Conservation (phyloP, 2,888 invertebrate species). For the Tortricodes alternella region DNA sequence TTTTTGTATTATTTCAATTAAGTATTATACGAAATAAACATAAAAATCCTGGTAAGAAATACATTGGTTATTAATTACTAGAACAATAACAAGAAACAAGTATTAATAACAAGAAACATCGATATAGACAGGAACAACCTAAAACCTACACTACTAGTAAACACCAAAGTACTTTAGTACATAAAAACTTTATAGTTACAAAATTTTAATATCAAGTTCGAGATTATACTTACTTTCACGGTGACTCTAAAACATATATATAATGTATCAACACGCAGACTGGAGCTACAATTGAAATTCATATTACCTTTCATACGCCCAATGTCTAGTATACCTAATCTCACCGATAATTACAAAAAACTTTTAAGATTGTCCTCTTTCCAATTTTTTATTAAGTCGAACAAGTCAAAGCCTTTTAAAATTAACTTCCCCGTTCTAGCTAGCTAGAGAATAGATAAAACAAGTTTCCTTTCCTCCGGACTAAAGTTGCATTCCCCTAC, state of each 20-base stretch:
- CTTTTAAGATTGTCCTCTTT: too few relatives aligned
- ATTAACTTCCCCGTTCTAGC: too few relatives aligned
- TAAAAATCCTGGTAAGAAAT: constrained; percentile 6
- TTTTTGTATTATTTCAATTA: not conserved
- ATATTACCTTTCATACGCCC: too few relatives aligned
- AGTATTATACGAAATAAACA: constrained; percentile 4
- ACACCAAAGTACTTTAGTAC: constrained; percentile 9
- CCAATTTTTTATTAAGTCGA: too few relatives aligned
- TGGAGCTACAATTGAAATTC: too few relatives aligned
- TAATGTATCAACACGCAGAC: not conserved
- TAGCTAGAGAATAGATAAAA: too few relatives aligned
- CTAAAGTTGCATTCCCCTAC: too few relatives aligned
- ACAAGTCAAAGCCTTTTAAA: too few relatives aligned
- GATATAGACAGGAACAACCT: constrained; percentile 2
- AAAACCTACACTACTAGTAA: constrained; percentile 7
- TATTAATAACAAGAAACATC: constrained; percentile 19
- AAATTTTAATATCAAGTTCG: not conserved
- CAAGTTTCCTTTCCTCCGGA: too few relatives aligned
- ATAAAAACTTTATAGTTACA: not conserved
- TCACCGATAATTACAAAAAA: too few relatives aligned
- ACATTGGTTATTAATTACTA: constrained; percentile 14
- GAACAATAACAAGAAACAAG: constrained; percentile 20
- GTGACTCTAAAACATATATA: constrained; percentile 9
- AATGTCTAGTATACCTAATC: too few relatives aligned
- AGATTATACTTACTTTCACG: constrained; percentile 15